A percentile compares a stretch with the other conserved stretches of the same genome.
These are phyloP conservation scores for Daubentonia madagascariensis DNA, from an alignment of 2,113 vertebrate genomes.

Conservation along the genomic window DNA sequence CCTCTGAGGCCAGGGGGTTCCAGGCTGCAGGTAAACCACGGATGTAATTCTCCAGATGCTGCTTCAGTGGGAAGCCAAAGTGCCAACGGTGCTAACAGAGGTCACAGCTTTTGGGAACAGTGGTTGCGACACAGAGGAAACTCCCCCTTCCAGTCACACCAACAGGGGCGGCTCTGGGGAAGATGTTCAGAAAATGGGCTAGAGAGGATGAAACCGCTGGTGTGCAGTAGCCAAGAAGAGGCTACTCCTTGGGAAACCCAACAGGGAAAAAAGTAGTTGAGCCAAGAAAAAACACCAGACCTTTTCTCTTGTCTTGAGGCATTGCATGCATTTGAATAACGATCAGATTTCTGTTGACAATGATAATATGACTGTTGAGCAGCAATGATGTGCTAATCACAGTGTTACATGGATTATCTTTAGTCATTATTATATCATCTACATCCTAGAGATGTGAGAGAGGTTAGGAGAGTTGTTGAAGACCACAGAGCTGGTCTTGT, in stretches of 20 bases:
- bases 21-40: background rate
- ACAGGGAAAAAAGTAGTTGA: slow-evolving; percentile 16
- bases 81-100: background rate
- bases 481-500: background rate
- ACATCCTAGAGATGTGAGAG: background rate
- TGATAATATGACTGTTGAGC: background rate
- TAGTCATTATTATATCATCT: background rate
- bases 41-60: background rate
- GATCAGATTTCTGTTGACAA: background rate
- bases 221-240: background rate
- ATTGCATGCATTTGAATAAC: background rate
- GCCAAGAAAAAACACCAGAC: background rate
- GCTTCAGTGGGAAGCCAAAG: background rate
- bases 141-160: background rate
- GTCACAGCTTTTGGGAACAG: slow-evolving; percentile 16
- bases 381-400: background rate
- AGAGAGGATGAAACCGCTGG: background rate
- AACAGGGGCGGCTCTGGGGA: background rate
- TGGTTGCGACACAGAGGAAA: slow-evolving; percentile 59
- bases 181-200: background rate
- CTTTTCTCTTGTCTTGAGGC: slow-evolving; percentile 36
- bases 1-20: background rate
- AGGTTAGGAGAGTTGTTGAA: background rate
- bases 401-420: background rate
- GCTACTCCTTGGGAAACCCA: background rate